Base-by-base conservation (phyloP, 1,140 invertebrate species). In the Ips typographus region DNA sequence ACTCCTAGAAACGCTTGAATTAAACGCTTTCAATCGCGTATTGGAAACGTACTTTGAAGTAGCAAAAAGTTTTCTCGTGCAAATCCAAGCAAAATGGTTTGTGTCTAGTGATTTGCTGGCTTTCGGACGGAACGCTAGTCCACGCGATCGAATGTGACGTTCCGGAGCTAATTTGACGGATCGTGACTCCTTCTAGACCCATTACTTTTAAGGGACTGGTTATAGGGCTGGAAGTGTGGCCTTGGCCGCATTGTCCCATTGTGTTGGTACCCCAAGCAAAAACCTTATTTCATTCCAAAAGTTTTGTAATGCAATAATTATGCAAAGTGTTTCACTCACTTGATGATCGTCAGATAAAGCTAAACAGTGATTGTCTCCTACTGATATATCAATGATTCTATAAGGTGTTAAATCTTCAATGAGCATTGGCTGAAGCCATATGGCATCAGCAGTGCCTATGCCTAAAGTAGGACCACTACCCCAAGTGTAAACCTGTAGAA, bases 201-300 rank as follows among this genome's bases (percentile, higher is more conserved):
- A 86, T 77, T 0, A 90, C 88, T 73, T 87, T 83, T 6, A 83
- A 80, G 36, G 89, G 88, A 72, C 84, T 79, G 55, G 84, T 84
- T 8, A 90, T 84, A 2, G 86, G 87, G 47, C 85, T 87, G 6
- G 85, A 87, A 2, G 84, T 84, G 77, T 89, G 88, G 4, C 89
- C 89, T 75, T 88, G 85, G 8, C 88, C 88, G 80, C 88, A 90
- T 74, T 91, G 89, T 0, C 89, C 89, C 82, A 89, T 88, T 41
- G 87, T 84, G 81, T 89, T 90, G 68, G 86, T 86, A 43, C 89
- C 89, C 89, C 89, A 90, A 1, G 89, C 86, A 56, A 76, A 81
- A 4, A 82, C 79, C 64, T 80, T 78, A 22, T 22, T 22, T 22
- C 22, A 22, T 22, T 22, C 22, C 22, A 22, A 22, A 22, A 22